Conservation (phyloP, 1,140 invertebrate genomes). For the Microplitis mediator region DNA sequence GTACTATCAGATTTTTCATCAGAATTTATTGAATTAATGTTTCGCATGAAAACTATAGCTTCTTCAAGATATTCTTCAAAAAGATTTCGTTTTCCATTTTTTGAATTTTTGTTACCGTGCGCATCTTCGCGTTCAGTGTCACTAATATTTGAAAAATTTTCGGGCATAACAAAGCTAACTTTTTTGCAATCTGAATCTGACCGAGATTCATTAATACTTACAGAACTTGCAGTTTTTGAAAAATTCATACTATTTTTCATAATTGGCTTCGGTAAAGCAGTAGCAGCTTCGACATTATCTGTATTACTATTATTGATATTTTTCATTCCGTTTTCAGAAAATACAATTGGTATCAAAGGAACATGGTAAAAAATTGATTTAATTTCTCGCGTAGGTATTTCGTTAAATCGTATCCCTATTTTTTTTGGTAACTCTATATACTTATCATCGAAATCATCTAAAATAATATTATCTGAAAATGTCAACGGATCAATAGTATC, state of each 20-base stretch:
- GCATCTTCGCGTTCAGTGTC: neutral
- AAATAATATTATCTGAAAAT: neutral
- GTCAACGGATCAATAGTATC: conserved; percentile 18
- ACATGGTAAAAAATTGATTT: conserved; percentile 36
- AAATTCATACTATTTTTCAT: conserved; percentile 16
- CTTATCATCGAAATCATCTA: conserved; percentile 34
- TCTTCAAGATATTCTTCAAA: conserved; percentile 45
- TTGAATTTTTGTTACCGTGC: neutral
- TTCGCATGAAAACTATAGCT: conserved; percentile 45
- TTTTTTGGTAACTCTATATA: conserved; percentile 41
- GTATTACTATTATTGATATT: neutral
- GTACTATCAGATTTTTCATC: neutral
- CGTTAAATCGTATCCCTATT: neutral
- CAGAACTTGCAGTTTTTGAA: neutral
- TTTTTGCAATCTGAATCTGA: neutral
- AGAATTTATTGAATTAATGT: conserved; percentile 42
- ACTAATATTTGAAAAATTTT: neutral
- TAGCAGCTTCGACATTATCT: neutral
- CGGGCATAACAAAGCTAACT: neutral
- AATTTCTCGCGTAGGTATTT: conserved; percentile 33
- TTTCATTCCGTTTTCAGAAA: neutral
- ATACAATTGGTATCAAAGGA: conserved; percentile 8
- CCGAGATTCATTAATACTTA: neutral
- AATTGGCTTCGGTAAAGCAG: conserved; percentile 10
- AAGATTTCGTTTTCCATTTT: conserved; percentile 29